Conservation (phyloP, 1,140 invertebrate genomes). For the Drosophila tristis region DNA sequence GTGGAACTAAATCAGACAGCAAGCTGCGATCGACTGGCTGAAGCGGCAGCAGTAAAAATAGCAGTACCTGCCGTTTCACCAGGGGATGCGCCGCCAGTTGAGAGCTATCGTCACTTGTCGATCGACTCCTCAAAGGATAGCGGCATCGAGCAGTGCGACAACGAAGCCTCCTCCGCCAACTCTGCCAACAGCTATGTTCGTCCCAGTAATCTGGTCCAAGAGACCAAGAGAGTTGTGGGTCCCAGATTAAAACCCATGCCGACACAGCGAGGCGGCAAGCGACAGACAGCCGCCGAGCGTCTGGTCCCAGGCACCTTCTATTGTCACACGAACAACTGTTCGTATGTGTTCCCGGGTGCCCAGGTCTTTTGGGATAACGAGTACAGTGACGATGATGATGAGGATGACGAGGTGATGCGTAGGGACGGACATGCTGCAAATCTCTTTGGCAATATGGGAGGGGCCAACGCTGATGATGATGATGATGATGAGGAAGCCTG, state of each 20-base stretch:
- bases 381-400: conserved; percentile 68
- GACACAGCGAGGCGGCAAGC: conserved; percentile 47
- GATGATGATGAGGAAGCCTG: conserved; percentile 52
- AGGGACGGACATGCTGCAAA: conserved; percentile 13
- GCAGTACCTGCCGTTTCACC: background rate
- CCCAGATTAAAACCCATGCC: conserved; percentile 57
- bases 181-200: conserved; percentile 27
- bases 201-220: conserved; percentile 53
- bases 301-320: conserved; percentile 76
- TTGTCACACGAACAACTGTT: conserved; percentile 60
- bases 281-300: conserved; percentile 70
- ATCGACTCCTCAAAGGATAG: conserved; percentile 81
- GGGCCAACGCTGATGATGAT: conserved; percentile 32
- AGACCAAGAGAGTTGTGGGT: conserved; percentile 58
- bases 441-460: conserved; percentile 47
- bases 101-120: conserved; percentile 70
- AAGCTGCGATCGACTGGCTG: conserved; percentile 39
- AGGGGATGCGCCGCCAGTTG: conserved; percentile 10
- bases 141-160: conserved; percentile 76
- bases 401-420: conserved; percentile 52
- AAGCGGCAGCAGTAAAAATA: too few relatives aligned
- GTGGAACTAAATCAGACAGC: conserved; percentile 64
- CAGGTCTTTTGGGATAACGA: conserved; percentile 76
- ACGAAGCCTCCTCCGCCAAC: conserved; percentile 38
- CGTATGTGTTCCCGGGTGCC: conserved; percentile 80